Evolutionary conservation across 2,888 invertebrate species (phyloP).

Genomic region (Drosophila nr. medialis): DNA sequence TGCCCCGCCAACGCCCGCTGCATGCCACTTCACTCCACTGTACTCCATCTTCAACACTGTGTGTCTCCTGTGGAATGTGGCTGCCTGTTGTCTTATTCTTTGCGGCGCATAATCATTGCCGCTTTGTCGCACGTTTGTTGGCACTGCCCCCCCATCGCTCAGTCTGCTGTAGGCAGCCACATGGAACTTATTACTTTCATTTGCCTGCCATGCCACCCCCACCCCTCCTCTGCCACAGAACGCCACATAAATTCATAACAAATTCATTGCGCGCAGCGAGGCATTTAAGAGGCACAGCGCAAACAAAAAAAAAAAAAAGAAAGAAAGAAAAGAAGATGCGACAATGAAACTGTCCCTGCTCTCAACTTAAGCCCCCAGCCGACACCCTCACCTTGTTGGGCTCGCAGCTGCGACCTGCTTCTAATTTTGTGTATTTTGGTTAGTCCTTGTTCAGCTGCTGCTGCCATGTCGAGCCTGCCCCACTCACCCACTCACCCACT

Average conservation of each 20-base stretch:
- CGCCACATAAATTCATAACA: slow-evolving; percentile 77
- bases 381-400: slow-evolving; percentile 6
- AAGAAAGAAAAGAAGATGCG: slow-evolving; percentile 10
- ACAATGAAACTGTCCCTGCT: slow-evolving; percentile 43
- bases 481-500: background rate
- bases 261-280: slow-evolving; percentile 81
- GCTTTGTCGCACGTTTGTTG: slow-evolving; percentile 76
- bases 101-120: slow-evolving; percentile 76
- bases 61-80: slow-evolving; percentile 25
- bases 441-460: slow-evolving; percentile 25
- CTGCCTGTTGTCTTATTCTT: slow-evolving; percentile 63
- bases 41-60: background rate
- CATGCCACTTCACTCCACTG: background rate
- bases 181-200: slow-evolving; percentile 78
- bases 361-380: slow-evolving; percentile 2
- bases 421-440: slow-evolving; percentile 60
- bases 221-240: slow-evolving; percentile 4
- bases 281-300: slow-evolving; percentile 62
- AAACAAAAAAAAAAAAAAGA: slow-evolving; percentile 9
- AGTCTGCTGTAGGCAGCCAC: slow-evolving; percentile 61
- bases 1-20: slow-evolving; percentile 23
- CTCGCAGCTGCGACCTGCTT: slow-evolving; percentile 41
- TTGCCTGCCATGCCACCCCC: slow-evolving; percentile 51
- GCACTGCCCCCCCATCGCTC: slow-evolving; percentile 1
- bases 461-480: background rate